Evolutionary conservation across 2,113 vertebrate species (phyloP).

Genomic region (Catharus fuscescens): DNA sequence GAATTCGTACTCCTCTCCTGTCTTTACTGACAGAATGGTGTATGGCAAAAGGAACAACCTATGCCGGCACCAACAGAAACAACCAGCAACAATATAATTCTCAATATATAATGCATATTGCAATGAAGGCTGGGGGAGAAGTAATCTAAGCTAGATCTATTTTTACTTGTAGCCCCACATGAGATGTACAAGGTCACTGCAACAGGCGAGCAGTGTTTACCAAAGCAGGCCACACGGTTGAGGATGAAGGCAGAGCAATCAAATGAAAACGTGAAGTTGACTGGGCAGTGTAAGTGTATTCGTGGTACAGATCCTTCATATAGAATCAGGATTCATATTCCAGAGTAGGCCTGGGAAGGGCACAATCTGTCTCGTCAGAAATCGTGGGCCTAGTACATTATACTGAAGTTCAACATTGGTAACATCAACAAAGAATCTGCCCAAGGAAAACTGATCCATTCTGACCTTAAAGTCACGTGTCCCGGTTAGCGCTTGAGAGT

Average conservation of each 20-base stretch:
- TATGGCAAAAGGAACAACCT: neutral
- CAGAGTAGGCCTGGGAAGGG: neutral
- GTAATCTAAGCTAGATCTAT: neutral
- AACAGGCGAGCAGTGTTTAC: neutral
- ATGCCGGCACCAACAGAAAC: neutral
- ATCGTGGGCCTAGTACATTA: neutral
- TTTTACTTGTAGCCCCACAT: neutral
- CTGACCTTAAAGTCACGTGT: neutral
- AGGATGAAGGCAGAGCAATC: neutral
- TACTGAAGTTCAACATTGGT: neutral
- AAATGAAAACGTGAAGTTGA: neutral
- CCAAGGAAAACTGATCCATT: neutral
- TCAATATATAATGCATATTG: neutral
- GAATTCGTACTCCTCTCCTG: neutral
- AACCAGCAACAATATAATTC: neutral
- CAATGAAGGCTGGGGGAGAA: neutral
- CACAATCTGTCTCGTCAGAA: neutral
- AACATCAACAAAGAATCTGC: neutral
- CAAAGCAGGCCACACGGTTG: neutral
- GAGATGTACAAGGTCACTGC: neutral
- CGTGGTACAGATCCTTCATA: neutral
- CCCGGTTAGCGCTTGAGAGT: neutral
- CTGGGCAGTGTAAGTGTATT: neutral
- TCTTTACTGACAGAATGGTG: neutral
- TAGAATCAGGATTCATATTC: neutral